A percentile compares a stretch with the other conserved stretches of the same genome.
phyloP scores from a whole-genome alignment of 2,113 vertebrate species.

The Varanus salvator region DNA sequence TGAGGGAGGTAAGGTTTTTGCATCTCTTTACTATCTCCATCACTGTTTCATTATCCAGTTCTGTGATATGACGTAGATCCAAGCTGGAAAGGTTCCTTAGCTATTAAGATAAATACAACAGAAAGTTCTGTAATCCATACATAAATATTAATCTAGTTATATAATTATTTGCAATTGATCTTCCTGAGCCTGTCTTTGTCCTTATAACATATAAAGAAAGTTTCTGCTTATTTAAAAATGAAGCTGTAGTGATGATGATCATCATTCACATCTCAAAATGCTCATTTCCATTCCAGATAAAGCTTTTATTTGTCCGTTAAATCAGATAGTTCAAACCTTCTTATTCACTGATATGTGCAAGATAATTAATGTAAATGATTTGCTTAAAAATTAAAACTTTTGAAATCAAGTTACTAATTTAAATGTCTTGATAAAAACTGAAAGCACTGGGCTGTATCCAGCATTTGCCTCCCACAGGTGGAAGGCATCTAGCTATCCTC shows the following conservation, averaged over 20 bases:
- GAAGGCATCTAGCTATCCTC: neutral
- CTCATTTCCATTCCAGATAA: neutral
- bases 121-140: slow-evolving; percentile 53
- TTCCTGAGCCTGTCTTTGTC: neutral
- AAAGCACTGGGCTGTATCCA: neutral
- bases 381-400: neutral
- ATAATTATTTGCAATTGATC: neutral
- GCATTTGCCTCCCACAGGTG: neutral
- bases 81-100: slow-evolving; percentile 92
- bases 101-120: slow-evolving; percentile 76
- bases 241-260: neutral
- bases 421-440: neutral
- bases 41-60: slow-evolving; percentile 97
- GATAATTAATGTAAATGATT: neutral
- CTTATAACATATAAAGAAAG: neutral
- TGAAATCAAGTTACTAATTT: neutral
- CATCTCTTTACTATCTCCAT: slow-evolving; percentile 99
- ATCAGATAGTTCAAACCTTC: neutral
- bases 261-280: neutral
- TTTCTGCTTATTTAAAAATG: neutral
- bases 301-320: neutral
- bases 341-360: neutral
- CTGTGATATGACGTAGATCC: slow-evolving; percentile 97
- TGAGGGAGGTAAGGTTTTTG: slow-evolving; percentile 94
- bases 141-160: neutral